Evolutionary conservation across 2,888 invertebrate genomes (phyloP), one percentile per base, ranked within the genome.

Genomic region (Psylliodes chrysocephalus): DNA sequence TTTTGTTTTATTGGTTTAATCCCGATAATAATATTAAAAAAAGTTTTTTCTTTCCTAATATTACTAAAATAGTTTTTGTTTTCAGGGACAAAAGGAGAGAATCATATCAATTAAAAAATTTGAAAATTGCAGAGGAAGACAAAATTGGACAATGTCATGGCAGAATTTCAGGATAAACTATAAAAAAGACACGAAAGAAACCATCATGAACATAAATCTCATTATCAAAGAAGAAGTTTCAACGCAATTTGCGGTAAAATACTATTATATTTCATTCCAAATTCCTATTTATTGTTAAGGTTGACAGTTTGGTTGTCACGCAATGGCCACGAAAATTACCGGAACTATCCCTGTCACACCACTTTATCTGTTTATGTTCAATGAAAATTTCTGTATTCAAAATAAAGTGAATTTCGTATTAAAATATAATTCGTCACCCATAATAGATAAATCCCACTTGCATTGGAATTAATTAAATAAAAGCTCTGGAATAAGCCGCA

Each of bases 41-140:
- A n/a, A n/a, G n/a, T n/a, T n/a, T n/a, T n/a, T n/a, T n/a, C n/a
- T n/a, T n/a, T n/a, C n/a, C n/a, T n/a, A n/a, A n/a, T n/a, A n/a
- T n/a, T n/a, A n/a, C n/a, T n/a, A n/a, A n/a, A n/a, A n/a, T n/a
- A n/a, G 6, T 22, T 53, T 28, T 54, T 8, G 10, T 28, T 44
- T 51, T 2, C 25, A 59, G 59, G 14, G 15, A 22, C 19, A 40
- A n/a, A 1, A 4, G 6, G 40, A 28, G 8, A 38, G 59, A 8
- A 14, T 15, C 2, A 2, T 59, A 2, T 7, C 17, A 6, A 14
- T 59, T 0, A 35, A n/a, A 17, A 59, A 51, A 38, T 12, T 76
- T 52, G 72, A 69, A 52, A 73, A 74, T 67, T 78, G 77, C 63
- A 75, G 67, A 53, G 72, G 70, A 42, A 51, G 46, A 55, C 66